phyloP scores from a whole-genome alignment of 2,797 vertebrate species.

The Hyperoplus lanceolatus region DNA sequence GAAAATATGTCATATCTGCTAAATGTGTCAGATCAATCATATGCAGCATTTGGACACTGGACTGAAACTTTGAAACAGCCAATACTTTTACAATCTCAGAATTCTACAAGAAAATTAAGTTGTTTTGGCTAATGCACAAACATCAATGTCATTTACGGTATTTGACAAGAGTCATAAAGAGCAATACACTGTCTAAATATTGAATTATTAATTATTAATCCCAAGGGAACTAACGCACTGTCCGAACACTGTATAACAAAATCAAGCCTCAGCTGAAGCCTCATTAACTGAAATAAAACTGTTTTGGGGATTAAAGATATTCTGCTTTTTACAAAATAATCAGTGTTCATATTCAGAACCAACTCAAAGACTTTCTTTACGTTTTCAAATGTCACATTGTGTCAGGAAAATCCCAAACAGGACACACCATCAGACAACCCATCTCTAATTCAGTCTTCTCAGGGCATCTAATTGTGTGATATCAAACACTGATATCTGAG shows the following conservation, averaged over 20 bases:
- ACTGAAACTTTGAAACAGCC: background rate
- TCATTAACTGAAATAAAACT: background rate
- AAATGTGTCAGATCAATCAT: background rate
- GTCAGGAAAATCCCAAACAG: background rate
- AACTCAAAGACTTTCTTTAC: background rate
- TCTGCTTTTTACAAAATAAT: background rate
- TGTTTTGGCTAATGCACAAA: background rate
- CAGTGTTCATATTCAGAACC: background rate
- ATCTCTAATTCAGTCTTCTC: background rate
- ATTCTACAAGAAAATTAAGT: background rate
- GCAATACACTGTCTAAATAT: background rate
- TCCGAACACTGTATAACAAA: background rate
- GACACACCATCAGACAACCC: background rate
- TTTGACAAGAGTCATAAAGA: background rate
- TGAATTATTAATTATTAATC: background rate
- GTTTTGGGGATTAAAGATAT: background rate
- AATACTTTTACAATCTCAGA: background rate
- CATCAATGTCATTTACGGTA: background rate
- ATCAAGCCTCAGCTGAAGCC: background rate
- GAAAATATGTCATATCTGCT: background rate
- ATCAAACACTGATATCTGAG: slow-evolving; percentile 5
- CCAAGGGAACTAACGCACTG: background rate
- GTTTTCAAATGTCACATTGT: background rate
- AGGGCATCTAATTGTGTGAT: background rate
- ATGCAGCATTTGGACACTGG: background rate